phyloP scores from a whole-genome alignment of 2,888 invertebrate species.

The Meteorus colon region DNA sequence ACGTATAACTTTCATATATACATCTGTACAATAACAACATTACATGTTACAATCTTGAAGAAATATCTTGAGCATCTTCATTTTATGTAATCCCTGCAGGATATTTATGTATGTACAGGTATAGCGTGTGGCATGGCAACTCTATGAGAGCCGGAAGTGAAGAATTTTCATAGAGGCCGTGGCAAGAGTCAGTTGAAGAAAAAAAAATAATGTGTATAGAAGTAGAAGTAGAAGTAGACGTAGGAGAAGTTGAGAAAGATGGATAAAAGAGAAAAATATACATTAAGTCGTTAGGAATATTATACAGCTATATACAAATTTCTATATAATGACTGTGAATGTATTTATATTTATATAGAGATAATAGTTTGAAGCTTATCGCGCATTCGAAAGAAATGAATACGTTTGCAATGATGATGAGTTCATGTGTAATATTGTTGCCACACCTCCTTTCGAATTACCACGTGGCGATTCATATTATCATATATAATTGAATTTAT shows the following conservation, averaged over 20 bases:
- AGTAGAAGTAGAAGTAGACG: background rate
- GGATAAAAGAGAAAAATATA: constrained; percentile 1
- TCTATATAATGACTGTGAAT: constrained; percentile 11
- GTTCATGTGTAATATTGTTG: background rate
- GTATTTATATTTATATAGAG: background rate
- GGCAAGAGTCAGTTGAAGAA: background rate
- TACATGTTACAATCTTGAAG: constrained; percentile 9
- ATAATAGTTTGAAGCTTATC: background rate
- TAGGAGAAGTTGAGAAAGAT: background rate
- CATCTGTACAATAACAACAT: background rate
- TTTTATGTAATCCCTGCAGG: constrained; percentile 19
- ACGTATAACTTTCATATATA: background rate
- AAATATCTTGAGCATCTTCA: constrained; percentile 12
- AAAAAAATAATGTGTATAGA: background rate
- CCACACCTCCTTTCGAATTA: background rate
- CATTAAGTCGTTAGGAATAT: constrained; percentile 2
- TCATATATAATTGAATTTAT: background rate
- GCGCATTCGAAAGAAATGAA: background rate
- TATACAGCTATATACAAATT: constrained; percentile 2
- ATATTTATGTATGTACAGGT: background rate
- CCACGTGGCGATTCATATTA: background rate
- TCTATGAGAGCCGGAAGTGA: constrained; percentile 26
- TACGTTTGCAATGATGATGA: background rate
- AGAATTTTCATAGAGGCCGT: constrained; percentile 16
- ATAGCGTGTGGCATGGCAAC: background rate